phyloP scores from a whole-genome alignment of 2,797 vertebrate species.

The Ciconia nigra region DNA sequence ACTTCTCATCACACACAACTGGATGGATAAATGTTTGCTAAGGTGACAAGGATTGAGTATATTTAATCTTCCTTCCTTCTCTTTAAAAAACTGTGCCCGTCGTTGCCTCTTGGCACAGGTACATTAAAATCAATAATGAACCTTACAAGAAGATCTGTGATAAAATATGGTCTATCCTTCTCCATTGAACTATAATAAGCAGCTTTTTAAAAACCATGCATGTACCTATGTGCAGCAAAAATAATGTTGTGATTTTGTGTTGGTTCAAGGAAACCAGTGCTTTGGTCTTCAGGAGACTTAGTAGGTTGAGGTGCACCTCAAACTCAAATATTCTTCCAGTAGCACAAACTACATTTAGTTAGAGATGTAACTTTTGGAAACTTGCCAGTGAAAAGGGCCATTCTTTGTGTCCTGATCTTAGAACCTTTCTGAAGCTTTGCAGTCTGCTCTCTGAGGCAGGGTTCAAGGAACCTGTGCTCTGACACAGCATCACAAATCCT shows the following conservation, averaged over 20 bases:
- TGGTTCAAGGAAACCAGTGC: neutral
- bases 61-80: constrained; percentile 51
- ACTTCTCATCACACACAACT: neutral
- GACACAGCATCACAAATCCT: neutral
- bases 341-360: neutral
- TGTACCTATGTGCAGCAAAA: neutral
- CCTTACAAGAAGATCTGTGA: constrained; percentile 1
- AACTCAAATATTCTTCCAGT: neutral
- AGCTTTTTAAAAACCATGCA: constrained; percentile 9
- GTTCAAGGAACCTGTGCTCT: neutral
- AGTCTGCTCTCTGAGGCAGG: neutral
- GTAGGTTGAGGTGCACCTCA: neutral
- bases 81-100: constrained; percentile 18
- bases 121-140: constrained; percentile 60
- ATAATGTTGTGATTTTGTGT: neutral
- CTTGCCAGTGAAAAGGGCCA: neutral
- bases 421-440: neutral
- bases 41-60: constrained; percentile 55
- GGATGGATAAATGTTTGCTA: constrained; percentile 59
- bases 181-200: constrained; percentile 3
- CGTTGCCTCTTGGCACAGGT: constrained; percentile 30
- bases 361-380: neutral
- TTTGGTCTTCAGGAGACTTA: neutral
- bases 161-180: constrained; percentile 28
- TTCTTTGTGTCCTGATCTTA: neutral